phyloP scores from a whole-genome alignment of 2,113 vertebrate species.

The Maccullochella peelii region DNA sequence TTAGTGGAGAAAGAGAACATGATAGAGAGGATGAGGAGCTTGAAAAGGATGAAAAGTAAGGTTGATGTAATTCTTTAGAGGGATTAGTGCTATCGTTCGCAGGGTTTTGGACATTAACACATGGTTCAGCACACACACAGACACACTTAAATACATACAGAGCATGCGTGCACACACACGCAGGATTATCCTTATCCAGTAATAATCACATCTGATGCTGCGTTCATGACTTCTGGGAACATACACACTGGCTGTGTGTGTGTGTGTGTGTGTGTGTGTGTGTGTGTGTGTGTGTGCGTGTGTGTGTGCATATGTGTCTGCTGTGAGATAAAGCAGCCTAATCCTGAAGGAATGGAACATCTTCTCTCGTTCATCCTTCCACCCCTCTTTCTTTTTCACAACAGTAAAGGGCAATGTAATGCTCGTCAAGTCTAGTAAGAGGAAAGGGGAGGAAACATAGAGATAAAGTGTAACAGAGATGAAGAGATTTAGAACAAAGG shows the following conservation, averaged over 20 bases:
- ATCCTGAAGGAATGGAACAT: slow-evolving; percentile 67
- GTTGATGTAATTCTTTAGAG: slow-evolving; percentile 56
- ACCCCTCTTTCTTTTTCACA: slow-evolving; percentile 29
- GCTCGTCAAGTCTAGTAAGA: slow-evolving; percentile 24
- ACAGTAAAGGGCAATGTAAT: slow-evolving; percentile 58
- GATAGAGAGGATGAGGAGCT: slow-evolving; percentile 43
- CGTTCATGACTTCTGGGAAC: slow-evolving; percentile 60
- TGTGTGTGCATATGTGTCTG: slow-evolving; percentile 24
- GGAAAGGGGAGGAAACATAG: slow-evolving; percentile 3
- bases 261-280: slow-evolving; percentile 6
- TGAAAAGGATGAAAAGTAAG: slow-evolving; percentile 55
- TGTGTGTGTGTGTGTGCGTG: not conserved
- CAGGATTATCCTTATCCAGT: slow-evolving; percentile 67
- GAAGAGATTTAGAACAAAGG: slow-evolving; percentile 60
- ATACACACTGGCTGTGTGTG: slow-evolving; percentile 4
- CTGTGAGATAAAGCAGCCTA: slow-evolving; percentile 47
- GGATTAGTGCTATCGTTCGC: slow-evolving; percentile 65
- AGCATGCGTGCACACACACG: slow-evolving; percentile 33
- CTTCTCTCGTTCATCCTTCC: slow-evolving; percentile 55
- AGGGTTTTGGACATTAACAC: slow-evolving; percentile 53
- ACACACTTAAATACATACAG: slow-evolving; percentile 14
- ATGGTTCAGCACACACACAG: slow-evolving; percentile 34
- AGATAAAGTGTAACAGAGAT: slow-evolving; percentile 67
- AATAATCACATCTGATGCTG: slow-evolving; percentile 75
- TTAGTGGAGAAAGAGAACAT: slow-evolving; percentile 42